Conservation (phyloP, 2,797 vertebrate genomes). For the Sphenopsis melanotis region DNA sequence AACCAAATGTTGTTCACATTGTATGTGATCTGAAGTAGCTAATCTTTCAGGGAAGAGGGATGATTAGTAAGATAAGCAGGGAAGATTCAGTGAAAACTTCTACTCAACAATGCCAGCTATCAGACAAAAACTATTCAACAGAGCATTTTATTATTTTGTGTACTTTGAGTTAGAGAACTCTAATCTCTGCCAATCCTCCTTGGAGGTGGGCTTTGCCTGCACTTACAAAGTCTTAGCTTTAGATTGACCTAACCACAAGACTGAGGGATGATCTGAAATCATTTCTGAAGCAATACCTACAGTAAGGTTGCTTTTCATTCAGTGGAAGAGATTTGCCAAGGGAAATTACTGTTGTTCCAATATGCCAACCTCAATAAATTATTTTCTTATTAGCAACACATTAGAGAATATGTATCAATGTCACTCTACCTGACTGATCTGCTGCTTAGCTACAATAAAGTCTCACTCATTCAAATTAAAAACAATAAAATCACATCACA, state of each 20-base stretch:
- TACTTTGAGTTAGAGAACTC: background rate
- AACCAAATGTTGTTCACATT: fast-evolving
- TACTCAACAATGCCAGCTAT: background rate
- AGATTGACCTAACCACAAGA: background rate
- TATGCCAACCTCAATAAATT: background rate
- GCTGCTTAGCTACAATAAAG: background rate
- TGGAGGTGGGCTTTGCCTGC: background rate
- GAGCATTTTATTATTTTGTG: background rate
- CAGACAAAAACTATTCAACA: background rate
- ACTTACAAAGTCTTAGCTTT: background rate
- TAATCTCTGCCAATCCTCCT: background rate
- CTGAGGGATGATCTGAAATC: background rate
- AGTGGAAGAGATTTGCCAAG: background rate
- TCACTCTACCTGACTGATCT: background rate
- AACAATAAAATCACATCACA: background rate
- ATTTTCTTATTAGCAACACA: background rate
- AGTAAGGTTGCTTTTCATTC: background rate
- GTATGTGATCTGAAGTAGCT: background rate
- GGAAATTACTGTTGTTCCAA: background rate
- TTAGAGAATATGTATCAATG: background rate
- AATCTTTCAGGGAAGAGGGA: background rate
- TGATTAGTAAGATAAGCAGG: background rate
- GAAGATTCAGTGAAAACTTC: background rate
- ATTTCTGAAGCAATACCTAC: background rate
- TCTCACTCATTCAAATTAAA: background rate